A percentile compares a stretch with the other conserved stretches of the same genome.
phyloP scores from a whole-genome alignment of 2,113 vertebrate genomes.

The Ctenomys sociabilis region DNA sequence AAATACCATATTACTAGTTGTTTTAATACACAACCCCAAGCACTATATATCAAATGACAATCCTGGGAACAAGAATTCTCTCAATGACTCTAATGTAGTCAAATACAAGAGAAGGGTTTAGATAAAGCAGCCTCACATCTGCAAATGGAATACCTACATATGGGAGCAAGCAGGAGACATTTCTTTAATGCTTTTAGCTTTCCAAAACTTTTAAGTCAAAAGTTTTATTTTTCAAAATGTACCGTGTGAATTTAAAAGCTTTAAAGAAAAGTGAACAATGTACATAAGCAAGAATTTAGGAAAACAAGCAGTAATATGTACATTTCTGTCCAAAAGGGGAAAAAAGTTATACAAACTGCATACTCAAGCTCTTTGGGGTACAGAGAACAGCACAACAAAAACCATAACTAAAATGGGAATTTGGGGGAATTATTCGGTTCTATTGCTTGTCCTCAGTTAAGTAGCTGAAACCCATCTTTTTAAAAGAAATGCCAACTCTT shows the following conservation, averaged over 20 bases:
- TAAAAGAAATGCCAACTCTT: constrained; percentile 48
- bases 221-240: constrained; percentile 28
- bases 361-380: not conserved
- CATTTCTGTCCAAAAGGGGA: constrained; percentile 42
- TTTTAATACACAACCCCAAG: constrained; percentile 52
- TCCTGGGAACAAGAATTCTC: constrained; percentile 57
- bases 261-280: constrained; percentile 38
- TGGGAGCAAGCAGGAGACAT: not conserved
- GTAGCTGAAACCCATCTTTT: constrained; percentile 5
- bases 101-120: constrained; percentile 37
- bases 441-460: constrained; percentile 35
- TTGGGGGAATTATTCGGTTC: constrained; percentile 21
- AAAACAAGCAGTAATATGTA: constrained; percentile 41
- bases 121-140: constrained; percentile 5
- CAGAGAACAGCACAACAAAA: not conserved
- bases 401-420: constrained; percentile 29
- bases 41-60: constrained; percentile 33
- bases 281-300: not conserved
- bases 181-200: constrained; percentile 54
- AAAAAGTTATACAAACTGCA: constrained; percentile 19
- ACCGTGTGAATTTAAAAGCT: constrained; percentile 36
- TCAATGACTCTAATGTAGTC: constrained; percentile 43
- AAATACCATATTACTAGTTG: constrained; percentile 43
- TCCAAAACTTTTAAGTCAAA: constrained; percentile 45
- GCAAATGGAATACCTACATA: constrained; percentile 47